phyloP scores from a whole-genome alignment of 2,888 invertebrate species.

The Sclerodermus sp. region DNA sequence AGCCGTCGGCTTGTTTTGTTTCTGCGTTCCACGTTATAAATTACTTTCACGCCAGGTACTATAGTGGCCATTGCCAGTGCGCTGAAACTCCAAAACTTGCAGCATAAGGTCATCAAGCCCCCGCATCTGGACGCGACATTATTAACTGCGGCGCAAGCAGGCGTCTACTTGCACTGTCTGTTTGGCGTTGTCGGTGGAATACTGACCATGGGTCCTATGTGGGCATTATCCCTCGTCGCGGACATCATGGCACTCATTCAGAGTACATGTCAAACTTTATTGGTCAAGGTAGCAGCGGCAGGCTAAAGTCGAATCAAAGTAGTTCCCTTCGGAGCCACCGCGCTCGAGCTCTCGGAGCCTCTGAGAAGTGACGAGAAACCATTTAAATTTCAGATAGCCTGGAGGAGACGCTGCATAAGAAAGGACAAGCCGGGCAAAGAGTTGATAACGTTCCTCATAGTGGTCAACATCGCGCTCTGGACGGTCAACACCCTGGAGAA shows the following conservation, averaged over 20 bases:
- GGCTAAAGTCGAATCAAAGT: too few relatives aligned
- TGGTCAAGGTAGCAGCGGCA: conserved; percentile 68
- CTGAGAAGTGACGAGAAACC: too few relatives aligned
- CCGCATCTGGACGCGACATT: conserved; percentile 75
- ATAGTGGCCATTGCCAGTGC: conserved; percentile 41
- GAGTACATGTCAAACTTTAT: conserved; percentile 78
- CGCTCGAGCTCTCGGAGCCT: too few relatives aligned
- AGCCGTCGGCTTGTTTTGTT: not conserved
- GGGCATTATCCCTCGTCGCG: conserved; percentile 69
- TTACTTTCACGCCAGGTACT: conserved; percentile 28
- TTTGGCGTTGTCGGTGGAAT: conserved; percentile 78
- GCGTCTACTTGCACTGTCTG: conserved; percentile 81
- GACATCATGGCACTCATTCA: conserved; percentile 77
- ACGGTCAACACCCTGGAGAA: conserved; percentile 83
- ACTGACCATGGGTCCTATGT: conserved; percentile 61
- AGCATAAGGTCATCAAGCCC: conserved; percentile 43
- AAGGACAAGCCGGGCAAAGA: conserved; percentile 81
- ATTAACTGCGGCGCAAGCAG: conserved; percentile 83
- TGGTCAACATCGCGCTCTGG: conserved; percentile 85
- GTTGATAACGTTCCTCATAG: conserved; percentile 80
- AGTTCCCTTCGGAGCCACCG: too few relatives aligned
- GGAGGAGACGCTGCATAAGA: conserved; percentile 73
- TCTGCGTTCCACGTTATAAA: not conserved
- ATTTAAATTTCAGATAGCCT: conserved; percentile 64
- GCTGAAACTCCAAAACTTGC: conserved; percentile 39